Conservation (phyloP, 2,888 invertebrate genomes). For the Oscheius onirici region DNA sequence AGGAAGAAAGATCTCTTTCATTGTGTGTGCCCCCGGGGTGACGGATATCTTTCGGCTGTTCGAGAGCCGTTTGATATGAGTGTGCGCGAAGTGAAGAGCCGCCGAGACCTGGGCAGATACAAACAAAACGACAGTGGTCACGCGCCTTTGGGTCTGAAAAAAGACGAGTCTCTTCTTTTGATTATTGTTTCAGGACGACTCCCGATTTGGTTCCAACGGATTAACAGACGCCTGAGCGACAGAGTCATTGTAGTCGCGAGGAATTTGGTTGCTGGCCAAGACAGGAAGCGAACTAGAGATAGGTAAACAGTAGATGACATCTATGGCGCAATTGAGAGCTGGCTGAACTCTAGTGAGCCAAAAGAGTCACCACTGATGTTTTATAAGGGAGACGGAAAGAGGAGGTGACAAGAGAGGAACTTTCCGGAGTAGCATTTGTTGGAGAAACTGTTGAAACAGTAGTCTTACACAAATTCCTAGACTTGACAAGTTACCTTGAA, state of each 20-base stretch:
- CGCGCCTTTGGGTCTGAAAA: neutral
- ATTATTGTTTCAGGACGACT: too few species aligned
- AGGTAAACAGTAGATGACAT: slow-evolving; percentile 21
- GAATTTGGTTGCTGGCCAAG: too few species aligned
- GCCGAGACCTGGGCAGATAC: slow-evolving; percentile 20
- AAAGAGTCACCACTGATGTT: neutral
- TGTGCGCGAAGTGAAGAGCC: slow-evolving; percentile 31
- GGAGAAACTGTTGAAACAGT: too few species aligned
- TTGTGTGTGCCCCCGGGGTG: neutral
- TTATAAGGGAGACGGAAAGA: neutral
- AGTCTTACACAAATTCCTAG: too few species aligned
- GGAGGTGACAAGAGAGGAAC: neutral
- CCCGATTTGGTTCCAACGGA: too few species aligned
- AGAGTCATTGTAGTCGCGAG: neutral
- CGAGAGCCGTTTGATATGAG: slow-evolving; percentile 32
- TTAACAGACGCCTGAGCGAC: too few species aligned
- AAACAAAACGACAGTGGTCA: slow-evolving; percentile 33
- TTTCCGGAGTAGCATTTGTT: neutral
- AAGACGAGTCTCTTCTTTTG: neutral
- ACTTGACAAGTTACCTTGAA: too few species aligned
- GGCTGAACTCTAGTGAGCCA: neutral
- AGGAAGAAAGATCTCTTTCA: neutral
- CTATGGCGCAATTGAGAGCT: slow-evolving; percentile 25
- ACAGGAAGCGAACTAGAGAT: neutral
- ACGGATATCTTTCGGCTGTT: slow-evolving; percentile 28